Conservation (phyloP, 1,140 invertebrate species). For the Vollenhovia emeryi region DNA sequence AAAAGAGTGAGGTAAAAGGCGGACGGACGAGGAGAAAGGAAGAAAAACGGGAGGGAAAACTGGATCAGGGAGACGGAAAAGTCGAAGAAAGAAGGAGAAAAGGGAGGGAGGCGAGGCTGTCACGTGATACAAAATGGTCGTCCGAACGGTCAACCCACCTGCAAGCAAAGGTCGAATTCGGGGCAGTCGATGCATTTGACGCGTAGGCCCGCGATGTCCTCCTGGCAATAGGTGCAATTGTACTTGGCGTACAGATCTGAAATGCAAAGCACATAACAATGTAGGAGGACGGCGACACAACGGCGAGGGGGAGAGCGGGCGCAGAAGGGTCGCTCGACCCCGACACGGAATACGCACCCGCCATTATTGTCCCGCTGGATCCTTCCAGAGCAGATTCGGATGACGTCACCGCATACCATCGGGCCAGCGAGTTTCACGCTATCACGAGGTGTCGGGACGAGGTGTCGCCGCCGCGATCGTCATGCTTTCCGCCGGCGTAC, state of each 20-base stretch:
- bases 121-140: slow-evolving; percentile 70
- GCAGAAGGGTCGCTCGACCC: background rate
- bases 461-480: slow-evolving; percentile 22
- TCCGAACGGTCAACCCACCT: slow-evolving; percentile 88
- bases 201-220: slow-evolving; percentile 93
- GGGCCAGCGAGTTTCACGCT: slow-evolving; percentile 36
- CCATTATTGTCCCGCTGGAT: slow-evolving; percentile 82
- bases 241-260: slow-evolving; percentile 91
- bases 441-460: slow-evolving; percentile 51
- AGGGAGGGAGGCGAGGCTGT: background rate
- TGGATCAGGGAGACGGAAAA: background rate
- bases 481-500: slow-evolving; percentile 34
- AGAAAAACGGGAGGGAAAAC: background rate
- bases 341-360: slow-evolving; percentile 79
- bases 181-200: slow-evolving; percentile 95
- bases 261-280: slow-evolving; percentile 68
- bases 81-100: slow-evolving; percentile 12
- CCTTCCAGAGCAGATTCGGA: slow-evolving; percentile 81
- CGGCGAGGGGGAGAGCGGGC: background rate
- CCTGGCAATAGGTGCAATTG: slow-evolving; percentile 96
- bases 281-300: background rate
- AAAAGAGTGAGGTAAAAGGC: background rate
- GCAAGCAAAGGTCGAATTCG: slow-evolving; percentile 95
- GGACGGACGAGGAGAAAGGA: background rate
- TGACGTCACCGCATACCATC: slow-evolving; percentile 83